Base-by-base conservation (phyloP, 1,140 invertebrate genomes). In the Bombus fervidus region DNA sequence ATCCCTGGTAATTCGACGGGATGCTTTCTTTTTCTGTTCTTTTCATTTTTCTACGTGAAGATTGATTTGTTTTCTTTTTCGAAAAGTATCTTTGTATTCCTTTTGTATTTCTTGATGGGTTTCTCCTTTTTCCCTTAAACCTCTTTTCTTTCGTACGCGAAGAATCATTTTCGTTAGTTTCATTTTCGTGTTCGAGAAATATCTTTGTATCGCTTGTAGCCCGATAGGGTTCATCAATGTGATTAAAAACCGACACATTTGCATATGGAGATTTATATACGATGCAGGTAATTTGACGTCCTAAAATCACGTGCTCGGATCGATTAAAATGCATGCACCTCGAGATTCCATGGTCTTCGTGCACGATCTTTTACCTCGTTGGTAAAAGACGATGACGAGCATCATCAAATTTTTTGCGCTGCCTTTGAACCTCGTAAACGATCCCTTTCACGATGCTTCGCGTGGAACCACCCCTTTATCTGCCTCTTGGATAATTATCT, bases 381-480 rank as follows among this genome's bases (percentile, higher is more conserved):
- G 47, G 47, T 62, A 62, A 62, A n/a, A 62, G 59, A 62, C 59
- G 59, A 13, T n/a, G 28, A 62, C 59, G n/a, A 15, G 64, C n/a
- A 31, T 53, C 47, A 22, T 53, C 47, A 53, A 53, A 53, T 53
- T 53, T 53, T 53, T 53, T 53, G 47, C 47, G 47, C 47, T 53
- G 64, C 13, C n/a, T 66, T 66, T 66, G n/a, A 66, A 66, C 64
- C n/a, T 66, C n/a, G n/a, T 66, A 66, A 66, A 66, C 64, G 64
- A 66, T 34, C 47, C 47, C 47, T 6, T 53, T 53, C 47, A 22
- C 64, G n/a, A 66, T 66, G n/a, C 5, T 66, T 22, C 22, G 18
- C 59, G 28, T n/a, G 28, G 4, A 62, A 62, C 28, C 28, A n/a
- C 28, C 10, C 28, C 34, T 68, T 25, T 34, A 22, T 34, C 64